Evolutionary conservation across 2,797 vertebrate species (phyloP).

Genomic region (Pantherophis alleghaniensis): DNA sequence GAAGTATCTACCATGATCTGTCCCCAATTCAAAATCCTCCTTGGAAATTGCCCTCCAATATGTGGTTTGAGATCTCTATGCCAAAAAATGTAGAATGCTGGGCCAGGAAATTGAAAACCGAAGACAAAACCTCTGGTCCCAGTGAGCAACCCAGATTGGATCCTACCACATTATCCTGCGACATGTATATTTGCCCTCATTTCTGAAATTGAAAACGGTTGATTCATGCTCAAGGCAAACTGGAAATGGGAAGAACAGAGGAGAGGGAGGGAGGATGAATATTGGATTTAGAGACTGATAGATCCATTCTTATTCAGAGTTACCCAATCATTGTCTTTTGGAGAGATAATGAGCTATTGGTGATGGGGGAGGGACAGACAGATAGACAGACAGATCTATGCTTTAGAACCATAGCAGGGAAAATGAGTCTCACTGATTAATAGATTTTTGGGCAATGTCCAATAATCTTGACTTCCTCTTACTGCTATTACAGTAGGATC

Average conservation of each 20-base stretch:
- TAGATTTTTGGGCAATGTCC: neutral
- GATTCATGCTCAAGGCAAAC: neutral
- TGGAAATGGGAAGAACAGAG: neutral
- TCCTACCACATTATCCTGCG: too few species aligned
- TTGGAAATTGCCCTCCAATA: too few species aligned
- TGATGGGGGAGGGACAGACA: neutral
- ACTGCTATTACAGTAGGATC: too few species aligned
- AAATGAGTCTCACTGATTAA: neutral
- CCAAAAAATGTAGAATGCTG: too few species aligned
- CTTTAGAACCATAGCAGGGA: neutral
- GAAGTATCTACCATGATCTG: too few species aligned
- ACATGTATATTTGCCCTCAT: too few species aligned
- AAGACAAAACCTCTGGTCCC: too few species aligned
- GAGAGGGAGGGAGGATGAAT: neutral
- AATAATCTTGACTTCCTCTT: neutral
- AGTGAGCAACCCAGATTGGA: too few species aligned
- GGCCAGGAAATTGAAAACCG: neutral
- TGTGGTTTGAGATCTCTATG: too few species aligned
- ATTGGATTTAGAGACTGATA: neutral
- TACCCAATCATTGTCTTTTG: neutral
- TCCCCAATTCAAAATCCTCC: too few species aligned
- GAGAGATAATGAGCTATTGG: neutral
- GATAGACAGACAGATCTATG: neutral
- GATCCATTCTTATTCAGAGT: neutral
- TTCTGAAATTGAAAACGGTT: neutral